Evolutionary conservation across 2,113 vertebrate species (phyloP), one percentile per base, ranked within the genome.

Genomic region (Xenopus laevis): DNA sequence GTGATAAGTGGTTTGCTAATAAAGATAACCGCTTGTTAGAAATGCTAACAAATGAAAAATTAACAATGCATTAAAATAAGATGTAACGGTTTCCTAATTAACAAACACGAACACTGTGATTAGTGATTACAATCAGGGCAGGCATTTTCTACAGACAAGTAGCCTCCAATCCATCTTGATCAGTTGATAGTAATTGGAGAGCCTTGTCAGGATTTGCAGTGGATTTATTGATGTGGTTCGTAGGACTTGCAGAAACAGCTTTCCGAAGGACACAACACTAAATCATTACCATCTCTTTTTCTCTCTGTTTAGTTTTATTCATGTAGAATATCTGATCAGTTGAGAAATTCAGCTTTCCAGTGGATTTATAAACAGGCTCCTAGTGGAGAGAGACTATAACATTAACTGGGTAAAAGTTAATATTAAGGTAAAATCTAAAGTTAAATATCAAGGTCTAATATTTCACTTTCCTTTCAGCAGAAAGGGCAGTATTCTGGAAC

Each of bases 171-270:
- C 80, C 63, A 65, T 90, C 89, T 84, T 85, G 84, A 81, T 84
- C 81, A 61, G 67, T 58, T 66, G 76, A 72, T 79, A 63, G 83
- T 87, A 84, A 90, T 87, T 87, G 84, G 70, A 81, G 80, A 80
- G 74, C 82, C 86, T 77, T 83, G 82, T 84, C 79, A 74, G 68
- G 82, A 78, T 81, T 79, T 52, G 53, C 72, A 73, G 67, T 78
- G 83, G 80, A 87, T 87, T 86, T 87, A 80, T 83, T 81, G 83
- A 79, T 77, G 69, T 13, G 2, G 79, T 83, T 72, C 78, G 16
- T 55, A 78, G 82, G 81, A 89, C 91, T 84, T 90, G 84, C 86
- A 84, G 86, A 82, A 84, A 78, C 40, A 74, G 78, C 78, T 86
- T 83, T 86, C 84, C 86, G 84, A 86, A 90, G 83, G 80, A 82